A percentile compares a stretch with the other conserved stretches of the same genome.
Conservation (phyloP, 1,140 invertebrate genomes). For the Zaprionus camerounensis region DNA sequence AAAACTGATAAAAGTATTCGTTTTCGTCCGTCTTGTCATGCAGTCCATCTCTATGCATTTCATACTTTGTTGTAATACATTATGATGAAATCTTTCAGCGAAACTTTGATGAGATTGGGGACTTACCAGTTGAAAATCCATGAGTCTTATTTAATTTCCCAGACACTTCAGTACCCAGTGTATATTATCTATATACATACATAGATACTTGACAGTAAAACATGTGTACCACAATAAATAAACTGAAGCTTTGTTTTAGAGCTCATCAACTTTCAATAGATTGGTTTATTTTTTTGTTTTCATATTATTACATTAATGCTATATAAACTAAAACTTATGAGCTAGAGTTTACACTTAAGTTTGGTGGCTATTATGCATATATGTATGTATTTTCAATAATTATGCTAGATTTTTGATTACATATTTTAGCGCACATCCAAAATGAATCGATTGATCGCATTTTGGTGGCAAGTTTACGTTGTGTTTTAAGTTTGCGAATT, state of each 20-base stretch:
- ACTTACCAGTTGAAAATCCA: too few relatives aligned
- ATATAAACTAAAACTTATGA: slow-evolving; percentile 38
- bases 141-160: too few relatives aligned
- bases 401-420: slow-evolving; percentile 72
- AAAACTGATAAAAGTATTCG: too few relatives aligned
- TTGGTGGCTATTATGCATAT: slow-evolving; percentile 47
- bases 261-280: slow-evolving; percentile 54
- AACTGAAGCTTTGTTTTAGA: slow-evolving; percentile 28
- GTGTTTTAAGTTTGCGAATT: slow-evolving; percentile 29
- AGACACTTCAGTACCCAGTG: too few relatives aligned
- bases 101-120: too few relatives aligned
- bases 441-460: slow-evolving; percentile 28
- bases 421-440: slow-evolving; percentile 55
- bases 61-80: too few relatives aligned
- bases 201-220: background rate
- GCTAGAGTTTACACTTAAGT: slow-evolving; percentile 39
- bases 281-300: slow-evolving; percentile 44
- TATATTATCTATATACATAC: too few relatives aligned
- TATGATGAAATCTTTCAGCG: too few relatives aligned
- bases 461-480: slow-evolving; percentile 18
- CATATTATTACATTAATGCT: slow-evolving; percentile 39
- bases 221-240: slow-evolving; percentile 4
- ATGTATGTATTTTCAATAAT: slow-evolving; percentile 62
- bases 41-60: too few relatives aligned
- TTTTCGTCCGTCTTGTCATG: too few relatives aligned